Conservation (phyloP, 2,113 vertebrate genomes). For the Smithornis capensis region DNA sequence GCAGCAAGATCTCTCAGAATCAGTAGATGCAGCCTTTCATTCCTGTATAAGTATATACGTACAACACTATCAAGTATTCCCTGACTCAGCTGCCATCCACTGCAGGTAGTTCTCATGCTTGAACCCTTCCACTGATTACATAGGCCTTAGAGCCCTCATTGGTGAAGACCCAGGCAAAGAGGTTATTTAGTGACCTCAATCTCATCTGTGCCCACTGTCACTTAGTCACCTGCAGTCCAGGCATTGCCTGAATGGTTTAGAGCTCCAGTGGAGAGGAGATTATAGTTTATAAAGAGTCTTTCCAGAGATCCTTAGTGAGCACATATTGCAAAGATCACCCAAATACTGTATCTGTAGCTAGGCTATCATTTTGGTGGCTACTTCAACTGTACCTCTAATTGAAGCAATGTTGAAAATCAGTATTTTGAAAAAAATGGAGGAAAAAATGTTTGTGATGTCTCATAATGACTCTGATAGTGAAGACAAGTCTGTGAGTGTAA, state of each 20-base stretch:
- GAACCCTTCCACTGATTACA: not conserved
- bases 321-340: not conserved
- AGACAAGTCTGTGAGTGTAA: not conserved
- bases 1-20: not conserved
- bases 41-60: not conserved
- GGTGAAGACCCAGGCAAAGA: not conserved
- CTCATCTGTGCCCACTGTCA: not conserved
- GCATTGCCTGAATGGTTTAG: not conserved
- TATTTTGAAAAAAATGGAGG: not conserved
- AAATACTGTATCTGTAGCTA: not conserved
- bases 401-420: not conserved
- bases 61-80: not conserved
- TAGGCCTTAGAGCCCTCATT: not conserved
- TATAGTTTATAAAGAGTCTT: not conserved
- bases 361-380: not conserved
- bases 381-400: not conserved
- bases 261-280: not conserved
- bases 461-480: not conserved
- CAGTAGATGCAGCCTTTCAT: not conserved
- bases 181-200: not conserved
- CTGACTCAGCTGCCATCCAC: not conserved
- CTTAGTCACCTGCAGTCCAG: not conserved
- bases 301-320: not conserved
- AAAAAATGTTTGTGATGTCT: not conserved
- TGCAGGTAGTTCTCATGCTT: not conserved